Conservation (phyloP, 2,113 vertebrate genomes). For the Crypturellus undulatus region DNA sequence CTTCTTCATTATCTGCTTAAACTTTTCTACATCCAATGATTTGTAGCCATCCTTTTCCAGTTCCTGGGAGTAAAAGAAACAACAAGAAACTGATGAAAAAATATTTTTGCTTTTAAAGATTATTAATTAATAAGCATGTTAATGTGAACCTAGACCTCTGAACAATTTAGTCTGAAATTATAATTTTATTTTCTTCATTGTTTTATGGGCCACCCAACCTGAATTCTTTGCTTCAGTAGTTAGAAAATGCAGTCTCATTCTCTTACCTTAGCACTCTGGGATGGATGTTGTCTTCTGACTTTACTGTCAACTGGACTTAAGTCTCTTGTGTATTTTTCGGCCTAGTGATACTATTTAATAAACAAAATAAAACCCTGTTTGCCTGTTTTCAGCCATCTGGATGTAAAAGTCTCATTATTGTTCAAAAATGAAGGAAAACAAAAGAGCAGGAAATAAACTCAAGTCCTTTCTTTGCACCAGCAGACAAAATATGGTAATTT, state of each 20-base stretch:
- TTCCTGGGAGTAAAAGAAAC: conserved; percentile 63
- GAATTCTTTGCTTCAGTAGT: background rate
- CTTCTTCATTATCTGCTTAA: conserved; percentile 76
- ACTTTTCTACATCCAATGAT: conserved; percentile 70
- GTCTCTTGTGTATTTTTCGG: background rate
- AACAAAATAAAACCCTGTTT: background rate
- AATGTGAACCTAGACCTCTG: background rate
- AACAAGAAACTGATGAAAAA: background rate
- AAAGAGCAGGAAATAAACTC: background rate
- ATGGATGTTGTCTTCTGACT: background rate
- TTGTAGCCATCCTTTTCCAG: conserved; percentile 65
- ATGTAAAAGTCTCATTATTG: background rate
- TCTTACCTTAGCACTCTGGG: background rate
- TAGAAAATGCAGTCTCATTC: background rate
- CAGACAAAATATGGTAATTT: background rate
- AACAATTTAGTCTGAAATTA: background rate
- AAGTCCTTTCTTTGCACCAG: background rate
- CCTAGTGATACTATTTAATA: background rate
- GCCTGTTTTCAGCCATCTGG: background rate
- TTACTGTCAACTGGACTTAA: background rate
- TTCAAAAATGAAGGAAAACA: background rate
- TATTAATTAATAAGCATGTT: background rate
- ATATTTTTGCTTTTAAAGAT: background rate
- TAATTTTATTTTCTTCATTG: background rate
- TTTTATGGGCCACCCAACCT: background rate